phyloP scores from a whole-genome alignment of 2,113 vertebrate genomes.

The Narcine bancroftii region DNA sequence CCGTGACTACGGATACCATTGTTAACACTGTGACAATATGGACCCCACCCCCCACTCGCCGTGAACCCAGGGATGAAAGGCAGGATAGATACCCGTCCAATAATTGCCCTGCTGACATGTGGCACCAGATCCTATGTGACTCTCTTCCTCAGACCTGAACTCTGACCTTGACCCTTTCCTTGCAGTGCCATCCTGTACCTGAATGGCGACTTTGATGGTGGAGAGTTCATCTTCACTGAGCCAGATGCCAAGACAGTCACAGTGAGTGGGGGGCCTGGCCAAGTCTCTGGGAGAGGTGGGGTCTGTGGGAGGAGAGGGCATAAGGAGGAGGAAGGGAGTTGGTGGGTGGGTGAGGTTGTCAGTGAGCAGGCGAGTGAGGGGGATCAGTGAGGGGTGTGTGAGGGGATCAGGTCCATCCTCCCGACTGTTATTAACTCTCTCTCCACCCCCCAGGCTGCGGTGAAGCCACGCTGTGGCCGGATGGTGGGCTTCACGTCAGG shows the following conservation, averaged over 20 bases:
- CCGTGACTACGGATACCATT: too few species aligned
- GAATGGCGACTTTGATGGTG: constrained; percentile 90
- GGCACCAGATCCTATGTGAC: not conserved
- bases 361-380: too few species aligned
- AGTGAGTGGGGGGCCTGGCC: too few species aligned
- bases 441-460: constrained; percentile 66
- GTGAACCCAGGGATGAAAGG: too few species aligned
- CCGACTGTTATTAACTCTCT: not conserved
- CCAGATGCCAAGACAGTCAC: constrained; percentile 95
- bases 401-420: not conserved
- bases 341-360: too few species aligned
- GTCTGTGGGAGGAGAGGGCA: too few species aligned
- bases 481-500: constrained; percentile 94
- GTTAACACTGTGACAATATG: too few species aligned
- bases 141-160: not conserved
- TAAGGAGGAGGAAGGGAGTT: too few species aligned
- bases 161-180: not conserved
- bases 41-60: too few species aligned
- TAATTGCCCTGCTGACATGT: not conserved
- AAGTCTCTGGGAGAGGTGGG: too few species aligned
- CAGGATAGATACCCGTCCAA: too few species aligned
- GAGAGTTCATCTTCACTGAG: constrained; percentile 94
- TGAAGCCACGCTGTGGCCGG: constrained; percentile 84
- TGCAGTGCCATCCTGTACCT: constrained; percentile 85
- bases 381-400: too few species aligned